Percentiles rank a stretch among this genome's conserved stretches.
These are phyloP conservation scores for Pammene aurita DNA, from an alignment of 2,888 invertebrate species.

Conservation along the genomic window DNA sequence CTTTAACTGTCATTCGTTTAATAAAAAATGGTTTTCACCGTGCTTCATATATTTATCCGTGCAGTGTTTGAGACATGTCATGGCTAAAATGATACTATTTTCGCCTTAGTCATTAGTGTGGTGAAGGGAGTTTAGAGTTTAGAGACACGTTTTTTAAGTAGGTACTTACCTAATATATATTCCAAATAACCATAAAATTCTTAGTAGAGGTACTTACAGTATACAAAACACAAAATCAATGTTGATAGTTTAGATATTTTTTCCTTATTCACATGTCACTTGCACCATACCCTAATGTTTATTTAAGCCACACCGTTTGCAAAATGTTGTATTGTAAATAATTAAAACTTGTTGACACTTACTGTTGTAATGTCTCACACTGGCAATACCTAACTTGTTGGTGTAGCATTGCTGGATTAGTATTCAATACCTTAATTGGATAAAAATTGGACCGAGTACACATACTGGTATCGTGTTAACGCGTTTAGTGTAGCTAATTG, in stretches of 20 bases:
- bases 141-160: no score
- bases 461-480: constrained; percentile 17
- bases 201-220: neutral
- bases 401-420: constrained; percentile 15
- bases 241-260: no score
- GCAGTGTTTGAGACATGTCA: no score
- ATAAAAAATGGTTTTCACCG: no score
- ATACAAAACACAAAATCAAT: no score
- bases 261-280: neutral
- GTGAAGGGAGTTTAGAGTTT: no score
- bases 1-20: no score
- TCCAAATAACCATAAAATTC: no score
- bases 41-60: no score
- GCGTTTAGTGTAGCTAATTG: neutral
- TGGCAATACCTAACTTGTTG: constrained; percentile 15
- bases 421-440: constrained; percentile 28
- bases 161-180: no score
- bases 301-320: constrained; percentile 22
- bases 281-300: constrained; percentile 1
- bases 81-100: no score
- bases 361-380: constrained; percentile 29
- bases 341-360: constrained; percentile 36
- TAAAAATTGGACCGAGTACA: constrained; percentile 20
- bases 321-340: constrained; percentile 23
- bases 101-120: no score